These are phyloP conservation scores for Florisuga fusca DNA, from an alignment of 2,797 vertebrate species.

Conservation along the genomic window DNA sequence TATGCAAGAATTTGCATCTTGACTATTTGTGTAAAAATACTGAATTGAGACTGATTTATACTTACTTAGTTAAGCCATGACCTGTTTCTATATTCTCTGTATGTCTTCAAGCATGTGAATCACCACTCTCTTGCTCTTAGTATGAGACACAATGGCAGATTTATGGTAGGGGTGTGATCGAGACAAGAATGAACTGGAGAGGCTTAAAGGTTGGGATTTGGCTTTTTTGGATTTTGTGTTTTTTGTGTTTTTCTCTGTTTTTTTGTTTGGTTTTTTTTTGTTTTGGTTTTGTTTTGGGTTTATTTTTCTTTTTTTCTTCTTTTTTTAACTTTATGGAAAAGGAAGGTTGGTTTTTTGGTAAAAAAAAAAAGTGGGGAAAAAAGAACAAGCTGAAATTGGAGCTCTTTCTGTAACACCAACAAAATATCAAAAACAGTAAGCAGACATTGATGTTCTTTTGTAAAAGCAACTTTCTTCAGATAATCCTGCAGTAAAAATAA, in stretches of 20 bases:
- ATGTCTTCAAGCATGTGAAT: background rate
- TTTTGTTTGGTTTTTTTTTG: background rate
- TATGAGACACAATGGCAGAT: background rate
- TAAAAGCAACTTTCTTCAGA: background rate
- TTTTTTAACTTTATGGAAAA: background rate
- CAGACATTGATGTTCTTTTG: background rate
- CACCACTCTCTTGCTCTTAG: background rate
- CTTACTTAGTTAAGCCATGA: background rate
- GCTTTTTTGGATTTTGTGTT: background rate
- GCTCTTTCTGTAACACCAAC: background rate
- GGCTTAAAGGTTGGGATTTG: fast-evolving
- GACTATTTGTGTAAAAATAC: background rate
- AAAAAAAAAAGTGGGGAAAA: background rate
- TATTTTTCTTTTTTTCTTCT: background rate
- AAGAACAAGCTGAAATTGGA: background rate
- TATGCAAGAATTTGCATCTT: background rate
- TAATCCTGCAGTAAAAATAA: background rate
- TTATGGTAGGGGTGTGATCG: background rate
- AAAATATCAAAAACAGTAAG: background rate
- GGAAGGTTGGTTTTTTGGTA: background rate
- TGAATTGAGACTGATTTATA: background rate
- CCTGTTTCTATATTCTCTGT: background rate
- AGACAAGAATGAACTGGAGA: background rate
- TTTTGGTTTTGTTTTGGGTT: background rate
- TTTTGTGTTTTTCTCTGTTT: background rate